Evolutionary conservation across 2,797 vertebrate species (phyloP).

Genomic region (Bradypodion ventrale): DNA sequence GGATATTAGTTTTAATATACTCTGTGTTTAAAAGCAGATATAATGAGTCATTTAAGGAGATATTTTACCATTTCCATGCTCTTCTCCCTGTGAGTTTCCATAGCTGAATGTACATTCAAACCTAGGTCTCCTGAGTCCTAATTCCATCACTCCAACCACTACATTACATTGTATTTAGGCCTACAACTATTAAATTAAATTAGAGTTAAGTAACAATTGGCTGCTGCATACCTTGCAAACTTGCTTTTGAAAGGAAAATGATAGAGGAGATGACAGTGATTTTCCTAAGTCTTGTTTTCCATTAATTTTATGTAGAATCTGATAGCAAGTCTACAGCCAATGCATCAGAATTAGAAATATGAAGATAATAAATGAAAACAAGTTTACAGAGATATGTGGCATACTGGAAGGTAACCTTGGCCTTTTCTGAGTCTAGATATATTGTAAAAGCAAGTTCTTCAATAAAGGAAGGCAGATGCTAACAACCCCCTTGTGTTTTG

Average conservation of each 20-base stretch:
- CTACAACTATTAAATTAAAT: background rate
- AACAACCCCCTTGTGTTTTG: background rate
- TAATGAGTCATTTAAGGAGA: background rate
- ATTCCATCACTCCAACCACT: too few relatives aligned
- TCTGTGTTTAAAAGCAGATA: background rate
- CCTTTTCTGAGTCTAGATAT: background rate
- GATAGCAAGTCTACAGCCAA: background rate
- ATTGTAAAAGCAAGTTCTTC: background rate
- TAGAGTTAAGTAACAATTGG: background rate
- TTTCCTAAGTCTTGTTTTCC: background rate
- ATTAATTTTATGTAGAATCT: background rate
- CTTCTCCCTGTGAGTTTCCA: background rate
- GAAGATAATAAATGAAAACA: background rate
- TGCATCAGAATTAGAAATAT: background rate
- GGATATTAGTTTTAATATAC: background rate
- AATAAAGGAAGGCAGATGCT: background rate
- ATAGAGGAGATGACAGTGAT: background rate
- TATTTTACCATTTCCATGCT: background rate
- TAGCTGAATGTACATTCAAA: too few relatives aligned
- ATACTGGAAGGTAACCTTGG: background rate
- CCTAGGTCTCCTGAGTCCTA: too few relatives aligned
- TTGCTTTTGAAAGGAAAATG: background rate
- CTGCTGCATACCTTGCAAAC: background rate
- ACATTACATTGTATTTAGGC: too few relatives aligned
- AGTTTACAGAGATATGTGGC: background rate